Percentiles rank a stretch among this genome's conserved stretches.
phyloP scores from a whole-genome alignment of 1,140 invertebrate genomes.

The Lanistes nyassanus region DNA sequence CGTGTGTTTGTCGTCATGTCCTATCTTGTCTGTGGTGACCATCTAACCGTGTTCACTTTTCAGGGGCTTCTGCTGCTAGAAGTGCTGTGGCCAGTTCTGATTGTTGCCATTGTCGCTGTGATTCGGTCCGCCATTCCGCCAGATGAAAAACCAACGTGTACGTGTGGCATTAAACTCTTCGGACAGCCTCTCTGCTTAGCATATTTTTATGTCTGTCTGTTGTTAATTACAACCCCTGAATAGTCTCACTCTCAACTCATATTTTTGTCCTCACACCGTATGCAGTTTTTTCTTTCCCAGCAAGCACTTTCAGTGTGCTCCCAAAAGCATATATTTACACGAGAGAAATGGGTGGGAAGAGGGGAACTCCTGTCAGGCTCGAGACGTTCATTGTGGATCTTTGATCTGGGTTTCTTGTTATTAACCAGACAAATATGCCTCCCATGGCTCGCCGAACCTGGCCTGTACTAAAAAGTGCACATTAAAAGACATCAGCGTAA shows the following conservation, averaged over 20 bases:
- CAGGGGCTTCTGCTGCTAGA: constrained; percentile 45
- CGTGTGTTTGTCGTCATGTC: neutral
- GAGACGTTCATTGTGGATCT: no score
- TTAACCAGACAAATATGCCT: neutral
- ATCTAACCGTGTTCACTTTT: constrained; percentile 16
- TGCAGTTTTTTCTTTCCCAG: no score
- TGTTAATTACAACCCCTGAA: neutral
- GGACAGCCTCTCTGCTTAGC: no score
- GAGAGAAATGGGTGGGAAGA: no score
- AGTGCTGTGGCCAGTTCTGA: constrained; percentile 47
- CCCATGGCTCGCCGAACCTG: no score
- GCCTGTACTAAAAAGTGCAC: no score
- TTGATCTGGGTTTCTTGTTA: neutral
- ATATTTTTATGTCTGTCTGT: neutral
- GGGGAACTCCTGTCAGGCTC: no score
- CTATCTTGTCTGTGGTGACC: neutral
- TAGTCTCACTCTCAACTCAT: no score
- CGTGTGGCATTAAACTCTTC: no score
- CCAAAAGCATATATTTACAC: no score
- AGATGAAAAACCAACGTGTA: constrained; percentile 37
- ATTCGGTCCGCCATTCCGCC: constrained; percentile 40
- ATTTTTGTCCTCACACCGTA: no score
- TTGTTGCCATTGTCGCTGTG: constrained; percentile 40
- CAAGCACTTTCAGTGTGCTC: no score
- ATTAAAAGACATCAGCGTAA: neutral